Percentiles rank a stretch among this genome's conserved stretches.
These are phyloP conservation scores for Fregetta grallaria DNA, from an alignment of 2,113 vertebrate genomes.

Conservation along the genomic window DNA sequence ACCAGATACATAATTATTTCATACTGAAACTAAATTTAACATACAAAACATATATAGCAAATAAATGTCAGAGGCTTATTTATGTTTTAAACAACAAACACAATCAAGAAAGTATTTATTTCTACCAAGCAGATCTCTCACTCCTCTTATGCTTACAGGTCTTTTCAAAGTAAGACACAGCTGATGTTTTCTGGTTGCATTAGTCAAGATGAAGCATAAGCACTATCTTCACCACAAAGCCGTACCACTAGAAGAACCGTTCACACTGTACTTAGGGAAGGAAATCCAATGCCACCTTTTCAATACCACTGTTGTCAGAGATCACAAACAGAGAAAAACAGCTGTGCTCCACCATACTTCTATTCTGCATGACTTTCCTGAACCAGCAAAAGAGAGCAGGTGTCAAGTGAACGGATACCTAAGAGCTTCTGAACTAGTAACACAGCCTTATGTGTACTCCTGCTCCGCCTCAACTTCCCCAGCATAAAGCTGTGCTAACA, in stretches of 20 bases:
- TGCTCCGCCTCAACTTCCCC: neutral
- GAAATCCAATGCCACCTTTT: neutral
- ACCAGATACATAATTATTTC: neutral
- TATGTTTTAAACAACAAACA: neutral
- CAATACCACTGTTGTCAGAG: neutral
- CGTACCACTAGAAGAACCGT: neutral
- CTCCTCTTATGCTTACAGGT: neutral
- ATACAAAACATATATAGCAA: neutral
- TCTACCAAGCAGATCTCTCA: neutral
- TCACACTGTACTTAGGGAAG: neutral
- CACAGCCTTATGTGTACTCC: fast-evolving
- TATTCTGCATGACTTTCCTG: neutral
- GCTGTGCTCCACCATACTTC: neutral
- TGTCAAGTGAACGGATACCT: neutral
- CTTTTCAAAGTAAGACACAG: neutral
- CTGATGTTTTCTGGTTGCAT: neutral
- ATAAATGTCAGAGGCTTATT: neutral
- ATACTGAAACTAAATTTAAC: neutral
- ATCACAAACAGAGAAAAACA: neutral
- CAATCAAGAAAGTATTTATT: neutral
- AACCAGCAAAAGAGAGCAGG: neutral
- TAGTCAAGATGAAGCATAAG: neutral
- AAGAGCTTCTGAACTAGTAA: neutral
- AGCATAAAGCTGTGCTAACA: neutral
- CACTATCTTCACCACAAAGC: neutral